Conservation (phyloP, 2,888 invertebrate genomes). For the Hypena proboscidalis region DNA sequence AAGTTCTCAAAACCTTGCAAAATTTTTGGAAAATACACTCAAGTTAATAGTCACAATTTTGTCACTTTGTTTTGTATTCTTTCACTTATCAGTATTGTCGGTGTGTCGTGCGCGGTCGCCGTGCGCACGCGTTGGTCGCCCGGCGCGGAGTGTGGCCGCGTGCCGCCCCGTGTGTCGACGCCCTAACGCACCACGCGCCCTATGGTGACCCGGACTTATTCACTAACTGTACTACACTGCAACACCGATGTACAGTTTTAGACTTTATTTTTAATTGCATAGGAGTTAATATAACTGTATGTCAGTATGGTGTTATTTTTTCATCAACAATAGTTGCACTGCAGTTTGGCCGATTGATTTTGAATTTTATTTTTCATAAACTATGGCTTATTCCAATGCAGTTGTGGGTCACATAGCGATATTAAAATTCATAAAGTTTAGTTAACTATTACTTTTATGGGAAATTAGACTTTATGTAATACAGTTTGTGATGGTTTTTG, state of each 20-base stretch:
- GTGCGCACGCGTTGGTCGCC: conserved; percentile 81
- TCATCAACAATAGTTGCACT: conserved; percentile 4
- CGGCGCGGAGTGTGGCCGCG: conserved; percentile 80
- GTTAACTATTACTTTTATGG: background rate
- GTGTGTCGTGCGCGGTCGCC: conserved; percentile 39
- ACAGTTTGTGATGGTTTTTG: conserved; percentile 32
- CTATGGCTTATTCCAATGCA: conserved; percentile 8
- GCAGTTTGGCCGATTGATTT: conserved; percentile 27
- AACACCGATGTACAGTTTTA: conserved; percentile 2
- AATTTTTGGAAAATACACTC: background rate
- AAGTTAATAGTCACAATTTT: conserved; percentile 9
- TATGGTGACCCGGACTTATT: conserved; percentile 49
- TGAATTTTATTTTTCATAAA: conserved; percentile 15
- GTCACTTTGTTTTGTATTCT: conserved; percentile 5
- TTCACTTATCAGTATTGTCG: conserved; percentile 21
- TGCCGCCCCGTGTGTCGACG: conserved; percentile 68
- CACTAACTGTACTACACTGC: conserved; percentile 14
- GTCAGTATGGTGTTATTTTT: conserved; percentile 9
- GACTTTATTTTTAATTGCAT: conserved; percentile 26
- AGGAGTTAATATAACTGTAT: conserved; percentile 17
- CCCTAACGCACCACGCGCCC: conserved; percentile 54
- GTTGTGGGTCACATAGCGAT: conserved; percentile 25
- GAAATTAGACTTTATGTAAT: conserved; percentile 15
- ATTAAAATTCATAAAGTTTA: conserved; percentile 25
- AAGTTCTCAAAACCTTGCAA: conserved; percentile 4